Conservation (phyloP, 2,113 vertebrate genomes). For the Chaetorhynchus papuensis region DNA sequence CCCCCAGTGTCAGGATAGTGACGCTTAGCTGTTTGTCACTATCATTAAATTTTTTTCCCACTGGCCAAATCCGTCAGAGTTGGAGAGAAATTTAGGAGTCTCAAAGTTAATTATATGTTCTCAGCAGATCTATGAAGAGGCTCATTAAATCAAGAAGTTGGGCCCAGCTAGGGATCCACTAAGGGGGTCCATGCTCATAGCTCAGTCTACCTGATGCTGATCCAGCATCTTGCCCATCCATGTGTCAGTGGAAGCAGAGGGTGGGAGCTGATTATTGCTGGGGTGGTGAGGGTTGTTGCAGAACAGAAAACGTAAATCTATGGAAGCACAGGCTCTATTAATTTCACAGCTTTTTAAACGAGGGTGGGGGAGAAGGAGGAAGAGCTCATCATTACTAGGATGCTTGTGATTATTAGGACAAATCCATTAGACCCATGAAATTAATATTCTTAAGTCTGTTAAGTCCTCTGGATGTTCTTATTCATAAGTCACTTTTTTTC, state of each 20-base stretch:
- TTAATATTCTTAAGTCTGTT: neutral
- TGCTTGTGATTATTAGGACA: neutral
- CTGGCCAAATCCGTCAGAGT: neutral
- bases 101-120: neutral
- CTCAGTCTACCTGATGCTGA: neutral
- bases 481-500: neutral
- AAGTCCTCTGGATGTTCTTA: neutral
- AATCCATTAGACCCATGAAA: neutral
- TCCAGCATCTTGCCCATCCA: neutral
- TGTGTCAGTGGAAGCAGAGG: neutral
- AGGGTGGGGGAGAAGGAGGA: neutral
- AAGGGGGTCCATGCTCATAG: fast-evolving
- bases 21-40: neutral
- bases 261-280: neutral
- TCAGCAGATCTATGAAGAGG: neutral
- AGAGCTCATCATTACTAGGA: neutral
- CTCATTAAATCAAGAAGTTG: neutral
- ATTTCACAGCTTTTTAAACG: neutral
- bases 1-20: neutral
- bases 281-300: neutral
- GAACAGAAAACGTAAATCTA: neutral
- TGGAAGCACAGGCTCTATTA: neutral
- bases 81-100: neutral
- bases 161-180: too few species aligned
- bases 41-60: neutral